A percentile compares a stretch with the other conserved stretches of the same genome.
Evolutionary conservation across 2,888 invertebrate species (phyloP).

Genomic region (Iphiclides podalirius): DNA sequence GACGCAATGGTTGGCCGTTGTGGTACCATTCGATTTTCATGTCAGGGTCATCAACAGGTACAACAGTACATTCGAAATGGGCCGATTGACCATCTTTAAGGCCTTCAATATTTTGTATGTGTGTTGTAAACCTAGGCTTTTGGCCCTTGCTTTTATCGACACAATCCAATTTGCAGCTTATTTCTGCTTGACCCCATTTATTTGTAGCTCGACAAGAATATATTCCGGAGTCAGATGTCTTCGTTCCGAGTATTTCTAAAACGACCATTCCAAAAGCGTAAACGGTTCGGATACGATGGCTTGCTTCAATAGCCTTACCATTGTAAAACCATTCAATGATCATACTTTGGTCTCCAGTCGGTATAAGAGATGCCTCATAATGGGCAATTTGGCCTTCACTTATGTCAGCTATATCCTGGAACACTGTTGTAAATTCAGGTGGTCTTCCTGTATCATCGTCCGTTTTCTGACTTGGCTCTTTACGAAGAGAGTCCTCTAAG

Average conservation of each 20-base stretch:
- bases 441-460: constrained; percentile 90
- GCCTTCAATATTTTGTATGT: constrained; percentile 89
- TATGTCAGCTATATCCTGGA: constrained; percentile 89
- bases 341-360: constrained; percentile 96
- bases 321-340: constrained; percentile 98
- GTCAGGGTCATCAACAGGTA: constrained; percentile 96
- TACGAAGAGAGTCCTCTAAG: constrained; percentile 91
- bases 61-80: constrained; percentile 96
- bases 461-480: constrained; percentile 83
- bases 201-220: constrained; percentile 95
- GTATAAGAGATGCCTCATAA: constrained; percentile 97
- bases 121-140: constrained; percentile 93
- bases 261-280: constrained; percentile 99
- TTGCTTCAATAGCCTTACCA: constrained; percentile 91
- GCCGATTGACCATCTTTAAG: constrained; percentile 96
- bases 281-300: constrained; percentile 94
- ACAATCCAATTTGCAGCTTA: constrained; percentile 89
- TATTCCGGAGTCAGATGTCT: constrained; percentile 93
- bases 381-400: constrained; percentile 98
- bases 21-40: constrained; percentile 98
- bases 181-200: constrained; percentile 93
- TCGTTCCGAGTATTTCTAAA: constrained; percentile 96
- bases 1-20: constrained; percentile 93
- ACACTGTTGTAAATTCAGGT: constrained; percentile 93
- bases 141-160: constrained; percentile 92